Base-by-base conservation (phyloP, 1,140 invertebrate genomes). In the Oryctes rhinoceros region DNA sequence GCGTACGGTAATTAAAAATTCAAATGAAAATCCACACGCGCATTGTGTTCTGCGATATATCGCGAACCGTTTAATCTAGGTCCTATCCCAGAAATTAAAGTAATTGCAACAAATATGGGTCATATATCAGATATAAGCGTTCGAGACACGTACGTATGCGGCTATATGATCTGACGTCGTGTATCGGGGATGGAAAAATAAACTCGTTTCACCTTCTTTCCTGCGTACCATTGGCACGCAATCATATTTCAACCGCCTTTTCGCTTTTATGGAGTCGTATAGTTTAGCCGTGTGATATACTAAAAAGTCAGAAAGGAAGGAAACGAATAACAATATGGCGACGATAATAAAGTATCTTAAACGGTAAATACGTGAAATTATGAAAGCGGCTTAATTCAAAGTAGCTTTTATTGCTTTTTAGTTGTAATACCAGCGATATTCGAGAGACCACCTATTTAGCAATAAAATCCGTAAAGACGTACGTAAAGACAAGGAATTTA, bases 91-190 rank as follows among this genome's bases (percentile, higher is more conserved):
- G 65, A 71, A 71, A 71, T 71, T 71, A 71, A 71, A 20, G 65
- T 71, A 71, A 71, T 71, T 71, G 24, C 24, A 71, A 71, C 65
- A 71, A 71, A 71, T 71, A 71, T 71, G 20, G 65, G 65, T 35
- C 65, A 71, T 71, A 71, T 37, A 71, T 71, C 65, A 71, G 65
- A 71, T 71, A 71, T 71, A 37, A 71, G 65, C 7, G 20, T 71
- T 37, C 15, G 9, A 35, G 11, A 71, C 20, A 71, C 65, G 65
- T 59, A 53, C 1, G n/a, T n/a, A 59, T 59, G 18, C 15, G 39
- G 39, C n/a, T 59, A 71, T 71, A 71, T 3, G 20, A 71, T 30
- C 35, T 11, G 65, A 9, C 18, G 65, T 24, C n/a, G 24, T 35
- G 18, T 35, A 30, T n/a, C 24, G 24, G 24, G 24, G 65, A 4